phyloP scores from a whole-genome alignment of 2,888 invertebrate genomes.

The Agrypnus murinus region DNA sequence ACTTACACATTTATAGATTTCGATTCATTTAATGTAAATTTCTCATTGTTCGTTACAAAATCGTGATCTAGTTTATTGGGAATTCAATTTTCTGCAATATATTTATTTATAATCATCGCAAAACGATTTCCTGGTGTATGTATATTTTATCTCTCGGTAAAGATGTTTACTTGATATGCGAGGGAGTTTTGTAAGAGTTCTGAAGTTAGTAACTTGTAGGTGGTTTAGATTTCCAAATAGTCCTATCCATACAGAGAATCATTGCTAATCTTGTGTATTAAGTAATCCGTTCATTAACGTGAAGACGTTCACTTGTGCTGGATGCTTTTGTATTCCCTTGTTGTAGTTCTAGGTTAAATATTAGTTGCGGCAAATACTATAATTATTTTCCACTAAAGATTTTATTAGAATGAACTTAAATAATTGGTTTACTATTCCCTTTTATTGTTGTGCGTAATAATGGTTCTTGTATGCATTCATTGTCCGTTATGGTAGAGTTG shows the following conservation, averaged over 20 bases:
- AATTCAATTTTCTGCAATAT: too few species aligned
- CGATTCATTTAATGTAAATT: too few species aligned
- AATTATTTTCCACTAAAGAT: too few species aligned
- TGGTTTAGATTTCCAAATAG: constrained; percentile 35
- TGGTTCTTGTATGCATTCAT: too few species aligned
- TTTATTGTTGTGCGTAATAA: background rate
- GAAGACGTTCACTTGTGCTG: constrained; percentile 33
- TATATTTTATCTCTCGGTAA: constrained; percentile 18
- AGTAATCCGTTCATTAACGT: constrained; percentile 36
- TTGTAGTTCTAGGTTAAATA: background rate
- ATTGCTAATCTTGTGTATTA: constrained; percentile 25
- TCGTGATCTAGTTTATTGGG: too few species aligned
- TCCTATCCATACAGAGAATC: constrained; percentile 17
- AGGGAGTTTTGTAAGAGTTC: constrained; percentile 12
- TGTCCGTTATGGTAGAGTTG: too few species aligned
- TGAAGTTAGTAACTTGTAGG: constrained; percentile 26
- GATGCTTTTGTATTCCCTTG: background rate
- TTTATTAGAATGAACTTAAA: too few species aligned
- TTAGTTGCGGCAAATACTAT: too few species aligned
- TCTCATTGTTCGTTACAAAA: too few species aligned
- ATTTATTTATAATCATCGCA: too few species aligned
- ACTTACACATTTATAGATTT: too few species aligned
- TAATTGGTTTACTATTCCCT: too few species aligned
- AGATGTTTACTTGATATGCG: constrained; percentile 23
- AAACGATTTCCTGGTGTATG: background rate